Percentiles rank a stretch among this genome's conserved stretches.
Evolutionary conservation across 1,140 invertebrate species (phyloP).

Genomic region (Hylaeus anthracinus): DNA sequence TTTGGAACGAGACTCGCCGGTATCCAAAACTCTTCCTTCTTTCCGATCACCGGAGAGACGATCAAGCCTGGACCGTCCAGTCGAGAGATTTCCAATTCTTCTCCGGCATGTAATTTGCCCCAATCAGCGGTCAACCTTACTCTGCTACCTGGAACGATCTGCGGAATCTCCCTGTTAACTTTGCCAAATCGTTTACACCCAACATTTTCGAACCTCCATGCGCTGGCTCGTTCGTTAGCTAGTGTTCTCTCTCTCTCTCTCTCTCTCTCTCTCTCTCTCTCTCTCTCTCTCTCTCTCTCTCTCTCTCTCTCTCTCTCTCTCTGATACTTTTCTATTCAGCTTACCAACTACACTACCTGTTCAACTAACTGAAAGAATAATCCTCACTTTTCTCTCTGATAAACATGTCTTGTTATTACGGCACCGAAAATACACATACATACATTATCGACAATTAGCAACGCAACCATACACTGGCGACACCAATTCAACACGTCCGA

Average conservation of each 20-base stretch:
- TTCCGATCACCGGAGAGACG: constrained; percentile 71
- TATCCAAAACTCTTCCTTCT: constrained; percentile 83
- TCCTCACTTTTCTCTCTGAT: neutral
- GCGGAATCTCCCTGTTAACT: constrained; percentile 65
- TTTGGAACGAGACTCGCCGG: constrained; percentile 84
- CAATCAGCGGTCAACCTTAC: constrained; percentile 81
- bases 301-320: too few species aligned
- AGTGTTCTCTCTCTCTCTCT: too few species aligned
- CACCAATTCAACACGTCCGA: neutral
- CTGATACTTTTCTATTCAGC: neutral
- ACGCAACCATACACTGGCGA: neutral
- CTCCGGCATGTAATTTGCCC: constrained; percentile 81
- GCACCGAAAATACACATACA: neutral
- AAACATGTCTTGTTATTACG: too few species aligned
- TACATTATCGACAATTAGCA: neutral
- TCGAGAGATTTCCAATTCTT: constrained; percentile 79
- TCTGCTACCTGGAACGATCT: constrained; percentile 81
- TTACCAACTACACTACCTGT: neutral
- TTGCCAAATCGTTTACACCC: neutral
- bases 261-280: too few species aligned
- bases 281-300: too few species aligned
- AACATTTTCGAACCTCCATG: neutral
- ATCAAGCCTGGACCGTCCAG: constrained; percentile 79
- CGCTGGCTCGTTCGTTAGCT: neutral
- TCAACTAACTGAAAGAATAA: neutral